Evolutionary conservation across 2,113 vertebrate species (phyloP).

Genomic region (Pogona vitticeps): DNA sequence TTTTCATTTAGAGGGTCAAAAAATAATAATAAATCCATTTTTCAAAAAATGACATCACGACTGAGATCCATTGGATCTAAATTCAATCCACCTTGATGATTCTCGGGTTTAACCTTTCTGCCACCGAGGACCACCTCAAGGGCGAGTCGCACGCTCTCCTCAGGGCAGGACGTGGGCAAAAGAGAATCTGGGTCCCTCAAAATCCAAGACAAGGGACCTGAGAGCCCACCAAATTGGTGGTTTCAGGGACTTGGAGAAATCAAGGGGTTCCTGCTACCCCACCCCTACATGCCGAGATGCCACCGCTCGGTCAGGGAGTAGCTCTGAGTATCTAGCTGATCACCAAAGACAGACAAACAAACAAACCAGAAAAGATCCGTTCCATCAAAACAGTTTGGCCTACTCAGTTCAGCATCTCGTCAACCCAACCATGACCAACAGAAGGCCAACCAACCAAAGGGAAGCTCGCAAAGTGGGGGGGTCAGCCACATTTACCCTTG

Average conservation of each 20-base stretch:
- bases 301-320: background rate
- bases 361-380: background rate
- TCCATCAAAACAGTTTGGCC: background rate
- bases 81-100: too few species aligned
- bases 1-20: too few species aligned
- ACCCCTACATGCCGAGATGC: too few species aligned
- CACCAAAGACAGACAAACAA: background rate
- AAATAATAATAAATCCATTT: too few species aligned
- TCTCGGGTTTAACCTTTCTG: too few species aligned
- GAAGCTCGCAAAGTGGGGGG: background rate
- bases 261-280: background rate
- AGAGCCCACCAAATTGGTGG: accelerated
- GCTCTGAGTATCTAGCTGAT: background rate
- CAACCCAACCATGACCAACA: background rate
- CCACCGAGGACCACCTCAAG: background rate
- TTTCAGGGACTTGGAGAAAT: too few species aligned
- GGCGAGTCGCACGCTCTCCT: too few species aligned
- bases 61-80: too few species aligned
- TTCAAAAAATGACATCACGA: too few species aligned
- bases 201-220: background rate
- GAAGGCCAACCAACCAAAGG: background rate
- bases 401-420: background rate
- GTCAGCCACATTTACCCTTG: too few species aligned
- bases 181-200: background rate
- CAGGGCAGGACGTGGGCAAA: too few species aligned